A percentile compares a stretch with the other conserved stretches of the same genome.
phyloP scores from a whole-genome alignment of 2,888 invertebrate genomes.

The Ennomos erosarius region DNA sequence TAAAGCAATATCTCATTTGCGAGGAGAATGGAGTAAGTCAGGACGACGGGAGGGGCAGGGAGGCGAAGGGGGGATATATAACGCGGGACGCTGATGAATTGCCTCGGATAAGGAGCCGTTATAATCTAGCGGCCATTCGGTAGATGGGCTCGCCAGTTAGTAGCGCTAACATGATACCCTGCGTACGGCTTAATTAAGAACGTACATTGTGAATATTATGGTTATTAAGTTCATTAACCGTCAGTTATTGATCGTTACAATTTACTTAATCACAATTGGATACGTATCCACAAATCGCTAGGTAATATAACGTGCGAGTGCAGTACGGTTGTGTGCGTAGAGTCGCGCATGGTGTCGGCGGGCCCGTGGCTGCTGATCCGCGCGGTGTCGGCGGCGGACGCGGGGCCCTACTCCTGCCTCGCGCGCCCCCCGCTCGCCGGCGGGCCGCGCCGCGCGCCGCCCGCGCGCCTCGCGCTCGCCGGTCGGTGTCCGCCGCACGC shows the following conservation, averaged over 20 bases:
- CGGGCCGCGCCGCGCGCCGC: conserved; percentile 86
- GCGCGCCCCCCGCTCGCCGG: conserved; percentile 88
- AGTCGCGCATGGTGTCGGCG: conserved; percentile 61
- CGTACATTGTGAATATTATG: no score
- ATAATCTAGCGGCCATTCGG: conserved; percentile 40
- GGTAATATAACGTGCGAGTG: no score
- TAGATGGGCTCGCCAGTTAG: conserved; percentile 2
- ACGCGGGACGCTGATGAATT: conserved; percentile 38
- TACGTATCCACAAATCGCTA: no score
- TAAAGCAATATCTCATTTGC: conserved; percentile 59
- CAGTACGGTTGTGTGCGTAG: conserved; percentile 40
- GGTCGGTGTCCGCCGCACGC: conserved; percentile 62
- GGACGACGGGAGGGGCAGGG: conserved; percentile 1
- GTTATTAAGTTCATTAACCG: no score
- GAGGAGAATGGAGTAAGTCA: conserved; percentile 15
- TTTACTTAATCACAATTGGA: no score
- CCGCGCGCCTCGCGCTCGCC: conserved; percentile 85
- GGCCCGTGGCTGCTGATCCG: conserved; percentile 67
- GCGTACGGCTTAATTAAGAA: conserved; percentile 2
- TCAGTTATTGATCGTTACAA: no score
- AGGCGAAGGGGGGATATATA: not conserved
- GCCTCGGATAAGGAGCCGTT: conserved; percentile 45
- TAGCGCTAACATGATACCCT: not conserved
- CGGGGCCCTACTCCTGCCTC: conserved; percentile 88
- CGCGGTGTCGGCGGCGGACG: conserved; percentile 80